A percentile compares a stretch with the other conserved stretches of the same genome.
These are phyloP conservation scores for Lathronympha strigana DNA, from an alignment of 2,888 invertebrate species.

Conservation along the genomic window DNA sequence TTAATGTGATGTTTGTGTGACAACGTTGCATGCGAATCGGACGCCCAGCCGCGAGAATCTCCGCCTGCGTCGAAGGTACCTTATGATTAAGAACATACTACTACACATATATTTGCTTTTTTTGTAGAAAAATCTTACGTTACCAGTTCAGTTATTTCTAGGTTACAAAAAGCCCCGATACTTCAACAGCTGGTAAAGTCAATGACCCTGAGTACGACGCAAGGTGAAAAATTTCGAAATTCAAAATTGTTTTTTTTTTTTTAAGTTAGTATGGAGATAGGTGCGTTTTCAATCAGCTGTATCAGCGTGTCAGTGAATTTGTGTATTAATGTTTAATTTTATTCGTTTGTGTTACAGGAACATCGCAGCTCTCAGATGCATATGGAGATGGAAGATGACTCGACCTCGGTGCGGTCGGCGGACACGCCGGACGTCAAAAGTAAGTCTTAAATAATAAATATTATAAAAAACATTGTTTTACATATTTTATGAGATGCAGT, in stretches of 20 bases:
- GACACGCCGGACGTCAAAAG: constrained; percentile 91
- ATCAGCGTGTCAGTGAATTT: too few species aligned
- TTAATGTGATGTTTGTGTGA: constrained; percentile 61
- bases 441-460: constrained; percentile 65
- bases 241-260: too few species aligned
- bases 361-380: constrained; percentile 95
- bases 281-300: too few species aligned
- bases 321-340: neutral
- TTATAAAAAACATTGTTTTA: too few species aligned
- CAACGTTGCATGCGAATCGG: constrained; percentile 79
- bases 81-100: neutral
- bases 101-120: neutral
- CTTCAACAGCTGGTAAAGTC: too few species aligned
- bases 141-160: too few species aligned
- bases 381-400: constrained; percentile 96
- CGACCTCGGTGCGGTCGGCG: constrained; percentile 92
- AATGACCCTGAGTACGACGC: too few species aligned
- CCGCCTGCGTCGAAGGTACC: constrained; percentile 80
- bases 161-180: too few species aligned
- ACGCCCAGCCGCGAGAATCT: constrained; percentile 75
- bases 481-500: too few species aligned
- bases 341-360: constrained; percentile 84
- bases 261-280: too few species aligned
- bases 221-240: too few species aligned
- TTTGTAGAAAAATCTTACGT: too few species aligned